A percentile compares a stretch with the other conserved stretches of the same genome.
Conservation (phyloP, 2,888 invertebrate species). For the Orthonevra nobilis region DNA sequence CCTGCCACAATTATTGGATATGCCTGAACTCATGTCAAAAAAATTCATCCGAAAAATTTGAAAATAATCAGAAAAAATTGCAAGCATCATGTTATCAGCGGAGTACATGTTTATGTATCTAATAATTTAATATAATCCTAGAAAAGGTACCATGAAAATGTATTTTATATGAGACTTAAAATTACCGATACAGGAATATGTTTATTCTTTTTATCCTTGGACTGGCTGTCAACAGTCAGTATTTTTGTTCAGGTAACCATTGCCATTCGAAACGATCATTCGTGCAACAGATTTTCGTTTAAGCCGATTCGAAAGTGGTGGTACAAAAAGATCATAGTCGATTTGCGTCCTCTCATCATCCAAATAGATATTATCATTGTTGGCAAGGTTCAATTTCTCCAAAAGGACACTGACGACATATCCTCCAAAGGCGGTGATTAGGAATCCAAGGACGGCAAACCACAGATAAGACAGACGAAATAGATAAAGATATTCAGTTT, state of each 20-base stretch:
- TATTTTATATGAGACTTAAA: no score
- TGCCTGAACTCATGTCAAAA: no score
- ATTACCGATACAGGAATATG: no score
- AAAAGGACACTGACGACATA: constrained; percentile 80
- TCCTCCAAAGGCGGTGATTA: constrained; percentile 81
- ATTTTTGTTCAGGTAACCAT: constrained; percentile 33
- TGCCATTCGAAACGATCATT: constrained; percentile 24
- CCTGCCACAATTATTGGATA: no score
- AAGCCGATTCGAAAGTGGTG: constrained; percentile 81
- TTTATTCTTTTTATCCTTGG: no score
- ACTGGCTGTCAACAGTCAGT: no score
- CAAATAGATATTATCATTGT: constrained; percentile 75
- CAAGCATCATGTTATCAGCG: no score
- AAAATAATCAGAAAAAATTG: no score
- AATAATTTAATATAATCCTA: no score
- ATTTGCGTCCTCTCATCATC: constrained; percentile 77
- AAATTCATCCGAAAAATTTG: no score
- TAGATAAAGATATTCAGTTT: constrained; percentile 80
- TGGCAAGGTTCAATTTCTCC: constrained; percentile 75
- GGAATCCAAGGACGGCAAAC: constrained; percentile 83
- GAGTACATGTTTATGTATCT: no score
- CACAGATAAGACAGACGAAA: constrained; percentile 88
- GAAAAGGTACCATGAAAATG: no score
- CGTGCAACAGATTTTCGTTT: constrained; percentile 71
- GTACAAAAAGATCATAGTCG: constrained; percentile 83